These are phyloP conservation scores for Ceraclea dissimilis DNA, from an alignment of 2,888 invertebrate genomes.

Conservation along the genomic window DNA sequence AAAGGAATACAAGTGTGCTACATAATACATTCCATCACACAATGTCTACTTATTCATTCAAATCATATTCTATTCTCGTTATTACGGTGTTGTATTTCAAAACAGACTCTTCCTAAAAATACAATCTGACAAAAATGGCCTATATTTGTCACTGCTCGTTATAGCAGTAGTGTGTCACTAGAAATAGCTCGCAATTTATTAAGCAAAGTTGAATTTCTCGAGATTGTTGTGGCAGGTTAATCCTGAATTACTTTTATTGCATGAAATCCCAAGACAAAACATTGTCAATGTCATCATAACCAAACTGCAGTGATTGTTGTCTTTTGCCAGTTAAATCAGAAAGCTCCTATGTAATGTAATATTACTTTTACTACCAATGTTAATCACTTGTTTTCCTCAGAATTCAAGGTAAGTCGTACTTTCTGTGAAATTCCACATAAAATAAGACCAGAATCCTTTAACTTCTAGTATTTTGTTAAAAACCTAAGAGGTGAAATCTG, in stretches of 20 bases:
- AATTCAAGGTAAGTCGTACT: no score
- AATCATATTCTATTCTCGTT: background rate
- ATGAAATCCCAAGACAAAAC: no score
- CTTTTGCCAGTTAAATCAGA: no score
- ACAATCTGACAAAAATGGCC: background rate
- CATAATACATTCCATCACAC: background rate
- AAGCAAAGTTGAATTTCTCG: background rate
- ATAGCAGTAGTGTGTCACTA: background rate
- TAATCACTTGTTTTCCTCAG: no score
- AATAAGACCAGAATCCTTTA: no score
- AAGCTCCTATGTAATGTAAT: no score
- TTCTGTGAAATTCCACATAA: no score
- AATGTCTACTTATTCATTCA: background rate
- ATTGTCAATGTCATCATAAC: no score
- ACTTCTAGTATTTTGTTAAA: no score
- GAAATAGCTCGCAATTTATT: background rate
- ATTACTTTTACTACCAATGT: no score
- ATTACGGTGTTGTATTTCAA: background rate
- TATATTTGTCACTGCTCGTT: background rate
- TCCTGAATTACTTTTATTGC: background rate
- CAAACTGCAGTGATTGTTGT: no score
- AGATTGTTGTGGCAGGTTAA: background rate
- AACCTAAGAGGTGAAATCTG: no score
- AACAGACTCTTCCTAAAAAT: background rate
- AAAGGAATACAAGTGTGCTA: constrained; percentile 2